A percentile compares a stretch with the other conserved stretches of the same genome.
Evolutionary conservation across 2,888 invertebrate species (phyloP).

Genomic region (Trissoscelio sp.): DNA sequence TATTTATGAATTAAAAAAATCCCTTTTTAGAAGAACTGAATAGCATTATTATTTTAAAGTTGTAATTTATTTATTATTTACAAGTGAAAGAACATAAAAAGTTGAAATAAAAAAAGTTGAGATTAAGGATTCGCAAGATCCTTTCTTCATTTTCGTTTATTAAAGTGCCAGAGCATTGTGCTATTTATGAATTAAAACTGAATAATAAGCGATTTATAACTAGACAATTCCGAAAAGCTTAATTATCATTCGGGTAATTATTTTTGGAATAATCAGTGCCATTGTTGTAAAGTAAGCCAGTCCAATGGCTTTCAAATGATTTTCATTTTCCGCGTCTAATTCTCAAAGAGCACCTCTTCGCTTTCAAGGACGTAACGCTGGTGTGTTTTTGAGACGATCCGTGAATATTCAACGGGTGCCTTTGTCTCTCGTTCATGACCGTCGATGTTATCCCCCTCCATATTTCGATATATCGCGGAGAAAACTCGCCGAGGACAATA

Average conservation of each 20-base stretch:
- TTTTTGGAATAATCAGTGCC: conserved; percentile 54
- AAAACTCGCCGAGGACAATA: conserved; percentile 68
- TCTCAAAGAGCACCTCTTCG: conserved; percentile 48
- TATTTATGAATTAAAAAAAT: no score
- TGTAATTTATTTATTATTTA: background rate
- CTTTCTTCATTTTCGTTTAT: conserved; percentile 28
- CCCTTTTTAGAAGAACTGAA: no score
- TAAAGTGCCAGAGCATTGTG: conserved; percentile 40
- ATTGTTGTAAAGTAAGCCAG: conserved; percentile 47
- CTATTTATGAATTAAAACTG: conserved; percentile 50
- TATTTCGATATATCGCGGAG: conserved; percentile 64
- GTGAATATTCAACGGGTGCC: conserved; percentile 75
- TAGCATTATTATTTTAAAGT: no score
- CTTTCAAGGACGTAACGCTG: conserved; percentile 53
- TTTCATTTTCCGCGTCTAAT: conserved; percentile 63
- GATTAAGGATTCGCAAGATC: conserved; percentile 40
- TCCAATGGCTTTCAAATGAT: conserved; percentile 57
- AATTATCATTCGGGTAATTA: conserved; percentile 59
- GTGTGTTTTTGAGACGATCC: conserved; percentile 68
- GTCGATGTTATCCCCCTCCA: conserved; percentile 52
- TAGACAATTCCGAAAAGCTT: conserved; percentile 40
- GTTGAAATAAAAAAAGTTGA: conserved; percentile 4
- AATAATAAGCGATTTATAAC: conserved; percentile 51
- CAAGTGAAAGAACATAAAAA: conserved; percentile 8
- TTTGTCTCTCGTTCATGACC: conserved; percentile 71